These are phyloP conservation scores for Tringa solitaria DNA, from an alignment of 2,113 vertebrate species.

Conservation along the genomic window DNA sequence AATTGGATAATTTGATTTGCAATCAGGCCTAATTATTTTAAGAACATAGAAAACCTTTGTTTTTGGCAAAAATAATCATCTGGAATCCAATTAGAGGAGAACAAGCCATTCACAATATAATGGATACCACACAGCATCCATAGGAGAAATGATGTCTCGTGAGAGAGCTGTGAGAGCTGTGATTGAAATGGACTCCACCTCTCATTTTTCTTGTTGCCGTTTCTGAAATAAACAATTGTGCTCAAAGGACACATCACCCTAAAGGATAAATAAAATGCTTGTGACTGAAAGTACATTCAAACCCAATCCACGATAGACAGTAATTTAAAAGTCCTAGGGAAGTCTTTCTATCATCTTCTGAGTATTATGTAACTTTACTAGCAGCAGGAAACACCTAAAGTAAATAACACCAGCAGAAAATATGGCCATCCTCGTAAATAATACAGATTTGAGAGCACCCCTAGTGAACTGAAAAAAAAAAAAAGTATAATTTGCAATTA, in stretches of 20 bases:
- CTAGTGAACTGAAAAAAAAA: not conserved
- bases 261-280: constrained; percentile 52
- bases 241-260: constrained; percentile 53
- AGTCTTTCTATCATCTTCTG: not conserved
- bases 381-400: not conserved
- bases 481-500: not conserved
- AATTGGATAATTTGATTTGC: constrained; percentile 76
- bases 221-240: constrained; percentile 59
- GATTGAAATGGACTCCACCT: constrained; percentile 29
- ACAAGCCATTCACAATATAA: constrained; percentile 60
- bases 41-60: constrained; percentile 72
- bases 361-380: not conserved
- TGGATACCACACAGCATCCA: constrained; percentile 16
- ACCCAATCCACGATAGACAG: not conserved
- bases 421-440: not conserved
- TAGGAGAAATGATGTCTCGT: constrained; percentile 51
- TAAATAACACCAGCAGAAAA: not conserved
- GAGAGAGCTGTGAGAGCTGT: constrained; percentile 44
- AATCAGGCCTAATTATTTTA: constrained; percentile 76
- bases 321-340: constrained; percentile 1
- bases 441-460: not conserved
- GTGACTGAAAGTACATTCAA: not conserved
- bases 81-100: constrained; percentile 70
- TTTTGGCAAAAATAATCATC: constrained; percentile 70
- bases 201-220: not conserved